Evolutionary conservation across 2,888 invertebrate species (phyloP), one percentile per base, ranked within the genome.

Genomic region (Eilema caniola): DNA sequence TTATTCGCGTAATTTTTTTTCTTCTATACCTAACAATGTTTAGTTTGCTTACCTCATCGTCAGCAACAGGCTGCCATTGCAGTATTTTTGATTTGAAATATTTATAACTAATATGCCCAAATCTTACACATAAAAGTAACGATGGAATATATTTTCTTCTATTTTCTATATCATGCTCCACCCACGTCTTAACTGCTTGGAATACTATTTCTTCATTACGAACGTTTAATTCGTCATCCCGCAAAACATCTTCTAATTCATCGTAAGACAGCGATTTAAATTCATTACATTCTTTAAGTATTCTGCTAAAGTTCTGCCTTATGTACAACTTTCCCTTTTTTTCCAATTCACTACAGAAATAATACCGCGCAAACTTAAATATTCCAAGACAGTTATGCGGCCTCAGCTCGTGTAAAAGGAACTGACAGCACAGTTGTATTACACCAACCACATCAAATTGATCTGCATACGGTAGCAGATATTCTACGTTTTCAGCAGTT

Each of bases 391-490:
- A 97, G 90, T 97, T 98, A 73, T 96, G 95, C 0, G 97, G 96
- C 74, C 95, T 95, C 60, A 97, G 89, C 84, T 97, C 96, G 70
- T 96, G 95, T 68, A 96, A 88, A 23, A 97, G 92, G 85, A 96
- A 97, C 81, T 96, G 96, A 84, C 97, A 97, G 86, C 97, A 97
- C 41, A 96, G 89, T 86, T 97, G 96, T 41, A 97, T 96, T 24
- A 97, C 96, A n/a, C 97, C 97, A 20, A 97, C 94, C 11, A 98
- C 96, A 85, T 97, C 97, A 84, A 97, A 97, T 81, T 97, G 96
- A 87, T 98, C 97, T 3, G 97, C 97, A 73, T 96, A 96, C 0
- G 96, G 96, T 65, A 98, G 89, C 57, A 98, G 93, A 76, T 96
- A 94, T 88, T 97, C 97, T 8, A 98, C 97, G 86, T 97, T 98